Base-by-base conservation (phyloP, 2,113 vertebrate species). In the Willisornis vidua region DNA sequence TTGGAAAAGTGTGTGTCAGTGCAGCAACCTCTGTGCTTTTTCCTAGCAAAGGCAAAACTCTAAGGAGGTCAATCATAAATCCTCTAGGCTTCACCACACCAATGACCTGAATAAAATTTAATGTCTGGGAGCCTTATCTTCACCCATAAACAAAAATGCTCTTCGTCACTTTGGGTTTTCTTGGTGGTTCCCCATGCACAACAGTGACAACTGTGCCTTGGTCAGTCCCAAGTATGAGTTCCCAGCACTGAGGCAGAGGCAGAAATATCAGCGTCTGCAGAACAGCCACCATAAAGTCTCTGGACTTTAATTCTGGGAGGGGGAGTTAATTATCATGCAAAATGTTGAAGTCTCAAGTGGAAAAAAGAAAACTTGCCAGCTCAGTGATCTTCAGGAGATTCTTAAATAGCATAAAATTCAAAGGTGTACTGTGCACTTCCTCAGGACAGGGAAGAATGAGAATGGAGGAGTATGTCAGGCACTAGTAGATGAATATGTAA, bases 141-240 rank as follows among this genome's bases (percentile, higher is more conserved):
- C 61, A 52, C 48, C 8, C 19, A 24, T 62, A 35, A 78, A 58
- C 24, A 73, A 35, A 90, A 86, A 55, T 26, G 1, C 4, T 75
- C 18, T 58, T 63, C 3, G 19, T 24, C 20, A 15, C 3, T 4
- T n/a, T 16, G 28, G 9, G 8, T 43, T 72, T 91, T 67, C 29
- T 39, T 74, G 18, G 28, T 19, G 19, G 15, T 24, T 94, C n/a
- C 12, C 23, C 4, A 5, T 33, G 13, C 9, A 35, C 4, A 22
- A 28, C 7, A 35, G 18, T 2, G 3, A 17, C 65, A 19, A 31
- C 19, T 54, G 9, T 70, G 13, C 19, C 17, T 73, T 0, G 0
- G 49, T 61, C 28, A 8, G 8, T 65, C 13, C n/a, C 19, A 48
- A 76, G 29, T 14, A 46, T 1, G 48, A 73, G 6, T 23, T 80